Conservation (phyloP, 2,113 vertebrate species). For the Phaethornis superciliosus region DNA sequence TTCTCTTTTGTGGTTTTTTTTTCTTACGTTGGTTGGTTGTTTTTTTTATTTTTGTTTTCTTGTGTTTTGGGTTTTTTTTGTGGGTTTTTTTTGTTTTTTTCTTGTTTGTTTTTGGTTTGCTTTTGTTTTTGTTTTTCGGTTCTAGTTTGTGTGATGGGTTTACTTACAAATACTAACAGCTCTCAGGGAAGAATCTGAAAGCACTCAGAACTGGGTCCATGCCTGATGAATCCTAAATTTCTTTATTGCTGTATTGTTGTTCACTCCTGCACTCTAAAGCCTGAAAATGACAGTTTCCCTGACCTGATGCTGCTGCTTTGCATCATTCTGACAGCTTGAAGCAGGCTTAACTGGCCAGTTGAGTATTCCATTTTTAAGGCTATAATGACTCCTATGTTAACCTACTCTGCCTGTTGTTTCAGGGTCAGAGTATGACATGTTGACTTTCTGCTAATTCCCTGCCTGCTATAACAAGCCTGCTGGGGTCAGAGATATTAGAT, state of each 20-base stretch:
- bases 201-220: accelerated
- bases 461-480: background rate
- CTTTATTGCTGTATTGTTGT: background rate
- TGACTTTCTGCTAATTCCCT: conserved; percentile 20
- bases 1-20: too few relatives aligned
- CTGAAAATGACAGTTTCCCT: background rate
- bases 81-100: background rate
- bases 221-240: background rate
- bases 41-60: background rate
- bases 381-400: conserved; percentile 33
- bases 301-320: background rate
- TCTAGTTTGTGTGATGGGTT: background rate
- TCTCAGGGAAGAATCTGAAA: background rate
- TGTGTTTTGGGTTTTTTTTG: background rate
- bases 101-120: too few relatives aligned
- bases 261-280: background rate
- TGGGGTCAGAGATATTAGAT: background rate
- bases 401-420: background rate
- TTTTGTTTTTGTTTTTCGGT: too few relatives aligned
- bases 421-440: background rate
- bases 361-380: conserved; percentile 18
- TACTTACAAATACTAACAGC: background rate
- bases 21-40: background rate
- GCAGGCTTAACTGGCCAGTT: background rate
- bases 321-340: conserved; percentile 32